These are phyloP conservation scores for Zygaena filipendulae DNA, from an alignment of 2,888 invertebrate species.

Conservation along the genomic window DNA sequence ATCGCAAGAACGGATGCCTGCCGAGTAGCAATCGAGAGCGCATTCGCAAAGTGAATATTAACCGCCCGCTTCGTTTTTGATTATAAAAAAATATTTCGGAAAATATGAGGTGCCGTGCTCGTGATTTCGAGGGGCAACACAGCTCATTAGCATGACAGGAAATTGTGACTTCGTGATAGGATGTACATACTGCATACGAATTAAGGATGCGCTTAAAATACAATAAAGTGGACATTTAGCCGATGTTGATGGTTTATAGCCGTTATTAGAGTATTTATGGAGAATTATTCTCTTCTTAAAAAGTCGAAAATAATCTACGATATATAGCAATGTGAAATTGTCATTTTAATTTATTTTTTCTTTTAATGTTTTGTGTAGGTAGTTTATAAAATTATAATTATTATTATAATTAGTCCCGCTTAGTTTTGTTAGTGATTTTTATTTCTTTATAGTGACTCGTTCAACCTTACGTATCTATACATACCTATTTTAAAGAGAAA, in stretches of 20 bases:
- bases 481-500: too few species aligned
- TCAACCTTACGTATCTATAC: too few species aligned
- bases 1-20: conserved; percentile 35
- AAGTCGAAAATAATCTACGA: too few species aligned
- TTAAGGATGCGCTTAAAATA: conserved; percentile 42
- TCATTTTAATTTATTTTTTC: too few species aligned
- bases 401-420: too few species aligned
- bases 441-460: too few species aligned
- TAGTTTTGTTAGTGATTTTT: too few species aligned
- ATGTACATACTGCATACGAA: conserved; percentile 51
- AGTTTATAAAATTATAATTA: too few species aligned
- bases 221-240: conserved; percentile 43
- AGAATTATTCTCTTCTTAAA: too few species aligned
- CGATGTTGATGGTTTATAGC: conserved; percentile 36
- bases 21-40: conserved; percentile 32
- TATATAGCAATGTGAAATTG: too few species aligned
- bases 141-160: conserved; percentile 56
- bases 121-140: conserved; percentile 49
- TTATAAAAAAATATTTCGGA: conserved; percentile 59
- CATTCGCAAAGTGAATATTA: conserved; percentile 46
- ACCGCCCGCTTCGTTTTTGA: conserved; percentile 47
- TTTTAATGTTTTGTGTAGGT: too few species aligned
- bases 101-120: conserved; percentile 52
- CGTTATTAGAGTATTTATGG: too few species aligned
- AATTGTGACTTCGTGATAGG: conserved; percentile 58